A percentile compares a stretch with the other conserved stretches of the same genome.
These are phyloP conservation scores for Boleophthalmus pectinirostris DNA, from an alignment of 2,113 vertebrate species.

Conservation along the genomic window DNA sequence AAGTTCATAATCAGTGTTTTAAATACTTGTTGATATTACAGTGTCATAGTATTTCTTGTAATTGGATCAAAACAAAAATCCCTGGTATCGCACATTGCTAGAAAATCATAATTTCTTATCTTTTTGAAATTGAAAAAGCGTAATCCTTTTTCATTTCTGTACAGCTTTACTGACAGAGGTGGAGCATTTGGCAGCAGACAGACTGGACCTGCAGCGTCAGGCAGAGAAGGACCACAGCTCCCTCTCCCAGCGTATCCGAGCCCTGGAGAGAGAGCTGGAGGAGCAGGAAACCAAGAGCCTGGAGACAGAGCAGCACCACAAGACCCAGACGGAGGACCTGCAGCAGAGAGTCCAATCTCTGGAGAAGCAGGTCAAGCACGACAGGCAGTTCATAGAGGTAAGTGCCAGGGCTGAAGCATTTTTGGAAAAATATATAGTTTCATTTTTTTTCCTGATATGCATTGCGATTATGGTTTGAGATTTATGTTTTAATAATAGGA, in stretches of 20 bases:
- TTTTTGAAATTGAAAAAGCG: slow-evolving; percentile 3
- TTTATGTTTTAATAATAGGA: too few relatives aligned
- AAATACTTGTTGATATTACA: too few relatives aligned
- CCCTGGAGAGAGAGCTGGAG: slow-evolving; percentile 88
- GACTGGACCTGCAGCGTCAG: slow-evolving; percentile 86
- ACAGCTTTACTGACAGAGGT: slow-evolving; percentile 86
- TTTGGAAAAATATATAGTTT: too few relatives aligned
- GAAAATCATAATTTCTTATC: not conserved
- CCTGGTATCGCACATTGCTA: too few relatives aligned
- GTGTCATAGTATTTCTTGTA: too few relatives aligned
- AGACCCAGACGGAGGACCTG: slow-evolving; percentile 80
- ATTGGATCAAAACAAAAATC: too few relatives aligned
- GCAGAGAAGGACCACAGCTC: slow-evolving; percentile 85
- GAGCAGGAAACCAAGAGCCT: slow-evolving; percentile 83
- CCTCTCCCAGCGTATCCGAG: slow-evolving; percentile 79
- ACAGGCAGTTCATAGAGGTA: slow-evolving; percentile 95
- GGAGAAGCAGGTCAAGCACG: slow-evolving; percentile 90
- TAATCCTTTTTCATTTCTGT: slow-evolving; percentile 4
- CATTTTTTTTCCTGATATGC: too few relatives aligned
- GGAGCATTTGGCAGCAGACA: slow-evolving; percentile 82
- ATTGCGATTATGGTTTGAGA: too few relatives aligned
- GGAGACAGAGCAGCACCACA: slow-evolving; percentile 76
- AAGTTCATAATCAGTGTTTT: too few relatives aligned
- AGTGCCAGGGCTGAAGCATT: slow-evolving; percentile 30
- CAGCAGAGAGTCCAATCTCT: slow-evolving; percentile 86